Base-by-base conservation (phyloP, 2,888 invertebrate species). In the Spisula solida region DNA sequence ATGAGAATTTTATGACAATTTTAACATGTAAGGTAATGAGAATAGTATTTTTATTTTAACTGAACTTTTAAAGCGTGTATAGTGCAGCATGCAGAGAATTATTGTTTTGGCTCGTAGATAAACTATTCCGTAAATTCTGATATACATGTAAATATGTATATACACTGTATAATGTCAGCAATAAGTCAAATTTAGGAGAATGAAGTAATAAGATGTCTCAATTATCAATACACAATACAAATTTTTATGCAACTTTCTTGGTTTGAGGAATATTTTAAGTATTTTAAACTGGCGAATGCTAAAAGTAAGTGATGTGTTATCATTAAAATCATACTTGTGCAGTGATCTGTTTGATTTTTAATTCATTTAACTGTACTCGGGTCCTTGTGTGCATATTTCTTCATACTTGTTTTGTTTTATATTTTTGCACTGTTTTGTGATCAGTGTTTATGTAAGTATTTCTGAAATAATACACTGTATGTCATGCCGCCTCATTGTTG, bases 351-450 rank as follows among this genome's bases (percentile, higher is more conserved):
- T 70, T 70, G 70, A 25, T 75, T 75, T 75, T 75, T 25, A 75
- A 34, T 31, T 75, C 70, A 34, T 75, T 75, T 34, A 34, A 31
- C 4, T 75, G 29, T 75, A 75, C 18, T 75, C 34, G 16, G n/a
- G 18, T 75, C 75, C 31, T 18, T 75, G 75, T 75, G 31, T 75
- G 75, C 75, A 31, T 31, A 75, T 31, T 75, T 31, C 75, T 34
- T 34, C 75, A 31, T 75, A 75, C 1, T 75, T n/a, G n/a, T n/a
- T n/a, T n/a, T 75, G 75, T 75, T 75, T 75, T 75, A 34, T 10
- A n/a, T 66, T 66, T 66, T 66, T n/a, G 60, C 60, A 66, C 60
- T 25, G 6, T 66, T n/a, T 66, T 66, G 25, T 25, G 4, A 1
- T 25, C 60, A 66, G 25, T 66, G n/a, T 60, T 25, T 4, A 51